These are phyloP conservation scores for Malthinus seriepunctatus DNA, from an alignment of 2,888 invertebrate species.

Conservation along the genomic window DNA sequence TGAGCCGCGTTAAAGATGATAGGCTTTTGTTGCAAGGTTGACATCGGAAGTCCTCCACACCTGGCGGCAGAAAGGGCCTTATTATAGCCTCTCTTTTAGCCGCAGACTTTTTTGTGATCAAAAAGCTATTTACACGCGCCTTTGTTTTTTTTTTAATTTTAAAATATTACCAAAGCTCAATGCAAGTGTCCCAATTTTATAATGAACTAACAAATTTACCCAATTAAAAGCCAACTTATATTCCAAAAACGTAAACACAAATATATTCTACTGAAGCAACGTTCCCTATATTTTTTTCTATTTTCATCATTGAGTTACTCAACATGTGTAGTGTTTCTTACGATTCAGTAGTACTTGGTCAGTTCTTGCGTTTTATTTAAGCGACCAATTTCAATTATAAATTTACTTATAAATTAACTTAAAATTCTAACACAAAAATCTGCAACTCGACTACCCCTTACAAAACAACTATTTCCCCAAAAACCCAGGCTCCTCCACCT, in stretches of 20 bases:
- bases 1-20: slow-evolving; percentile 83
- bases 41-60: slow-evolving; percentile 87
- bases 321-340: slow-evolving; percentile 5
- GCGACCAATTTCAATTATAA: slow-evolving; percentile 1
- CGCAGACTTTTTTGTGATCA: slow-evolving; percentile 28
- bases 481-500: too few relatives aligned
- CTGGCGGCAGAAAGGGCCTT: slow-evolving; percentile 61
- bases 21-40: slow-evolving; percentile 91
- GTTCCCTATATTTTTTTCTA: background rate
- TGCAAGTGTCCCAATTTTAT: background rate
- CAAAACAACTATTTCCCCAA: too few relatives aligned
- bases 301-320: background rate
- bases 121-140: slow-evolving; percentile 37
- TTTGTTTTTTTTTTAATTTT: background rate
- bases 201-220: background rate
- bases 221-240: slow-evolving; percentile 8
- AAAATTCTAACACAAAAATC: background rate
- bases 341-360: slow-evolving; percentile 25
- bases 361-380: slow-evolving; percentile 19
- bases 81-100: slow-evolving; percentile 44
- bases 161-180: background rate
- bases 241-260: slow-evolving; percentile 2
- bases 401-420: slow-evolving; percentile 1
- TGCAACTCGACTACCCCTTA: too few relatives aligned
- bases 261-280: slow-evolving; percentile 1